These are phyloP conservation scores for Rousettus madagascariensis DNA, from an alignment of 2,797 vertebrate genomes.

Conservation along the genomic window DNA sequence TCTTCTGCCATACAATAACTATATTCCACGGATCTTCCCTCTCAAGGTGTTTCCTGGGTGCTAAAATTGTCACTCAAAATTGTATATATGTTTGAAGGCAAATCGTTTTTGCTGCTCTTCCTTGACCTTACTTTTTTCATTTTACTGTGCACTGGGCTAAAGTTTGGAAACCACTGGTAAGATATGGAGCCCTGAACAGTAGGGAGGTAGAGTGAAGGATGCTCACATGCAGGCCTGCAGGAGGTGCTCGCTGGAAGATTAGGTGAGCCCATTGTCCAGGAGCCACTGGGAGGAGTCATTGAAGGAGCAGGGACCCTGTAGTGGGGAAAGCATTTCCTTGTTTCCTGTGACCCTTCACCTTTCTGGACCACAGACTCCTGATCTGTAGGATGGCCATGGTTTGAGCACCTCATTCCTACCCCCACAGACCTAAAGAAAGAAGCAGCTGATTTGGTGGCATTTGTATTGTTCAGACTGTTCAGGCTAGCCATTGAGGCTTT, in stretches of 20 bases:
- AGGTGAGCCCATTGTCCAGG: rapidly evolving
- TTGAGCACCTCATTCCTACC: not conserved
- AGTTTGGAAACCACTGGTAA: not conserved
- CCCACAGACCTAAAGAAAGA: not conserved
- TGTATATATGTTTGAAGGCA: slow-evolving; percentile 62
- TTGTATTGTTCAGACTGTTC: not conserved
- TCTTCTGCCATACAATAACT: slow-evolving; percentile 56
- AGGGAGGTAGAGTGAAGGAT: not conserved
- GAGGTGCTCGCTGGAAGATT: not conserved
- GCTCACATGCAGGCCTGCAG: not conserved
- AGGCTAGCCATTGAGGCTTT: not conserved
- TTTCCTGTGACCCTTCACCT: not conserved
- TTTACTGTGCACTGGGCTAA: not conserved
- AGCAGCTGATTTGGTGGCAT: not conserved
- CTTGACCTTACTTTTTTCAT: not conserved
- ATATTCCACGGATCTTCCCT: slow-evolving; percentile 67
- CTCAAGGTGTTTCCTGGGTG: slow-evolving; percentile 60
- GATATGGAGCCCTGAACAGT: not conserved
- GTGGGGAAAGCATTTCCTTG: not conserved
- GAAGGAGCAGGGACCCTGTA: not conserved
- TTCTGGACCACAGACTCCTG: not conserved
- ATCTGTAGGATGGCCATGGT: not conserved
- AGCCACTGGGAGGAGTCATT: not conserved
- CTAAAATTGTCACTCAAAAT: slow-evolving; percentile 25
- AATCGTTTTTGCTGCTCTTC: not conserved